Percentiles rank a stretch among this genome's conserved stretches.
These are phyloP conservation scores for Gorsachius goisagi DNA, from an alignment of 2,113 vertebrate species.

Conservation along the genomic window DNA sequence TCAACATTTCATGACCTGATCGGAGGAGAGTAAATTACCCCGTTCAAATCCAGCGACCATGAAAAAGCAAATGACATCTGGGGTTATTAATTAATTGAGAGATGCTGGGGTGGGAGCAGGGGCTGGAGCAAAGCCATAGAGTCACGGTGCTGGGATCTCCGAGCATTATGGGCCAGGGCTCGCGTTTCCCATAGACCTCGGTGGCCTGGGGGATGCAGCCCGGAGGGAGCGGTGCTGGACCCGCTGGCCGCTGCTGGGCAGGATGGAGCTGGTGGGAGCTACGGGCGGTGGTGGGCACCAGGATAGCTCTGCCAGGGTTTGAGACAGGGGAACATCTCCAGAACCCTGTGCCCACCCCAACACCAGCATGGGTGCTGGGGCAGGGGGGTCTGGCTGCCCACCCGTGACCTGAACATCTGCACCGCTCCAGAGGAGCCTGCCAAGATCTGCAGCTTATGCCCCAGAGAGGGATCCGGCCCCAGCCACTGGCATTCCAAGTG, in stretches of 20 bases:
- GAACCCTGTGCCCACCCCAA: not conserved
- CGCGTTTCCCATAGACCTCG: rapidly evolving
- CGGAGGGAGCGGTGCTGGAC: not conserved
- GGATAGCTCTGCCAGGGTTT: not conserved
- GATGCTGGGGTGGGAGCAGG: not conserved
- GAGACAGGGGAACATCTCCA: not conserved
- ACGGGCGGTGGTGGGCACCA: rapidly evolving
- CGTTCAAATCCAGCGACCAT: not conserved
- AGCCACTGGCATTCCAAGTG: no score
- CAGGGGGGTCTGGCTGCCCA: not conserved
- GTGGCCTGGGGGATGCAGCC: not conserved
- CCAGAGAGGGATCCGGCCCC: not conserved
- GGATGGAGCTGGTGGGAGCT: not conserved
- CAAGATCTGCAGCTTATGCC: not conserved
- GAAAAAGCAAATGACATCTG: not conserved
- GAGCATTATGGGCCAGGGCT: not conserved
- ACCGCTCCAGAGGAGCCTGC: rapidly evolving
- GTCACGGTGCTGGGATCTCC: not conserved
- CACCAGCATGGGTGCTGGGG: not conserved
- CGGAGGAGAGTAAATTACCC: not conserved
- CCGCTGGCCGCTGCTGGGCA: not conserved
- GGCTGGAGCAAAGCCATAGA: not conserved
- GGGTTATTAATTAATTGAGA: not conserved
- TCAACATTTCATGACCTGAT: not conserved
- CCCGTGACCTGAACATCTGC: not conserved